Conservation (phyloP, 2,113 vertebrate species). For the Manacus vitellinus region DNA sequence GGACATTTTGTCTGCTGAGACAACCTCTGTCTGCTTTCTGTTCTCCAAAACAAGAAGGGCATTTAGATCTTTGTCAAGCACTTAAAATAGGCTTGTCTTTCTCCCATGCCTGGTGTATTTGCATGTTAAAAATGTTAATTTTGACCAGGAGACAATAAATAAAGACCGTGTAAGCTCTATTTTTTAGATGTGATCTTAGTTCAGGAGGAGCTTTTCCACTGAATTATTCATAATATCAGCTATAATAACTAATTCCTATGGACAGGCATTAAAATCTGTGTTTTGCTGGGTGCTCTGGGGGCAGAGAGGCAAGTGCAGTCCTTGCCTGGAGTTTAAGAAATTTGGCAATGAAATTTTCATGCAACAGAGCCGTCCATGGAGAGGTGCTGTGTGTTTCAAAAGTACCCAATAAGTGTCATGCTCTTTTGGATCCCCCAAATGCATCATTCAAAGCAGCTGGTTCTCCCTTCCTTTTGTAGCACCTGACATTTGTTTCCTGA, state of each 20-base stretch:
- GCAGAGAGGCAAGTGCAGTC: not conserved
- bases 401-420: accelerated
- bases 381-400: not conserved
- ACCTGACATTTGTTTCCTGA: conserved; percentile 39
- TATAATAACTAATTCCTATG: not conserved
- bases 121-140: not conserved
- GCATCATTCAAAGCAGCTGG: not conserved
- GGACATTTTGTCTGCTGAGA: not conserved
- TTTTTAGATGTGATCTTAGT: not conserved
- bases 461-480: not conserved
- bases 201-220: not conserved
- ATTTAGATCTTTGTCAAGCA: not conserved
- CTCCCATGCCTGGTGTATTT: not conserved
- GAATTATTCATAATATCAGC: not conserved
- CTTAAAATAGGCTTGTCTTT: not conserved
- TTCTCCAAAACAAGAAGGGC: not conserved
- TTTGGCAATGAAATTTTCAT: not conserved
- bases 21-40: not conserved
- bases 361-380: not conserved
- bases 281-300: not conserved
- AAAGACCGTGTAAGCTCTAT: not conserved
- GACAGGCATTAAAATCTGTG: not conserved
- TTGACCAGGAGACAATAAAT: not conserved
- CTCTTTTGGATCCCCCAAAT: not conserved
- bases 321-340: not conserved